A percentile compares a stretch with the other conserved stretches of the same genome.
Evolutionary conservation across 2,797 vertebrate species (phyloP).

Genomic region (Bryconaethiops microstoma): DNA sequence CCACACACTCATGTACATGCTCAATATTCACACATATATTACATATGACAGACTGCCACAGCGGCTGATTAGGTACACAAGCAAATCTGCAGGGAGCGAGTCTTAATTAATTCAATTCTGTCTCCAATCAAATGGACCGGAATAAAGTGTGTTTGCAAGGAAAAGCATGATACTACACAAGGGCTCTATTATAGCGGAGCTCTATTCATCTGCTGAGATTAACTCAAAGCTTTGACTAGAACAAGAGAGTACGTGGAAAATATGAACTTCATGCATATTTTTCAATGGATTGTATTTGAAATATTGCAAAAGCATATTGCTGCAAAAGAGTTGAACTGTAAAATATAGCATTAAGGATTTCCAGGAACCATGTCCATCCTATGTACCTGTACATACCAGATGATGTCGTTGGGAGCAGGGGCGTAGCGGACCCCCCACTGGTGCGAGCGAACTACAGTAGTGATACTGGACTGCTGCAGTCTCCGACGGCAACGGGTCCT

Average conservation of each 20-base stretch:
- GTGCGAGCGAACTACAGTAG: constrained; percentile 87
- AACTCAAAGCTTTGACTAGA: not conserved
- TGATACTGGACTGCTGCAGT: constrained; percentile 94
- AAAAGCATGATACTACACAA: constrained; percentile 28
- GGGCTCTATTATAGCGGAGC: not conserved
- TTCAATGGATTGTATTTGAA: not conserved
- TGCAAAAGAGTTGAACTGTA: not conserved
- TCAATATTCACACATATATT: constrained; percentile 58
- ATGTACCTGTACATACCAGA: constrained; percentile 84
- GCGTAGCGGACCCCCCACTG: constrained; percentile 86
- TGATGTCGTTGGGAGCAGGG: constrained; percentile 92
- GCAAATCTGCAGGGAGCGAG: constrained; percentile 33
- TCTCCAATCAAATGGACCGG: constrained; percentile 36
- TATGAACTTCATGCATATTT: not conserved
- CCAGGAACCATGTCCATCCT: not conserved
- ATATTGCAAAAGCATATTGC: not conserved
- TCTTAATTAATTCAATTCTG: constrained; percentile 51
- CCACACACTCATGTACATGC: constrained; percentile 45
- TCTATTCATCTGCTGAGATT: constrained; percentile 2
- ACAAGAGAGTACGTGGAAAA: not conserved
- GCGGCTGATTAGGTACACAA: constrained; percentile 45
- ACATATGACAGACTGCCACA: constrained; percentile 48
- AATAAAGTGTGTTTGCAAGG: constrained; percentile 42
- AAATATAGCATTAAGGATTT: not conserved
- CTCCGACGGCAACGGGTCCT: constrained; percentile 75